These are phyloP conservation scores for Zaprionus davidi DNA, from an alignment of 1,140 invertebrate genomes.

Conservation along the genomic window DNA sequence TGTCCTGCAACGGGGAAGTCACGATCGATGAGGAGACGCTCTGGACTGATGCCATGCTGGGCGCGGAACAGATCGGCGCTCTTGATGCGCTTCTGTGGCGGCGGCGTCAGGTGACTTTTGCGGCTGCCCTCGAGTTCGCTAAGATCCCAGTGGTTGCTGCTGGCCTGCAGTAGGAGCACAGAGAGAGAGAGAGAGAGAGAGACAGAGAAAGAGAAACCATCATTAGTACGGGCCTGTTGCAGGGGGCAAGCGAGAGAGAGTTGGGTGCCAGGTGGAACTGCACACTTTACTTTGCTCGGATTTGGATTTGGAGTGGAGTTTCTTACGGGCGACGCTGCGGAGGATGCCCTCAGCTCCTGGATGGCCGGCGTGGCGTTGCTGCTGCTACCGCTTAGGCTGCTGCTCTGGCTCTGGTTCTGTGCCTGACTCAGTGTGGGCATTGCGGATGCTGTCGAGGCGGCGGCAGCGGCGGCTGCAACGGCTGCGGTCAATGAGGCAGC, in stretches of 20 bases:
- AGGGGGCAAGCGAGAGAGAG: neutral
- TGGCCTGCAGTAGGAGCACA: conserved; percentile 48
- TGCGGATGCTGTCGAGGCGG: conserved; percentile 54
- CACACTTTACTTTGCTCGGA: conserved; percentile 81
- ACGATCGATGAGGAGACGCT: conserved; percentile 70
- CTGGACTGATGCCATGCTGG: conserved; percentile 84
- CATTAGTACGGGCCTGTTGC: conserved; percentile 3
- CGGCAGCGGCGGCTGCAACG: conserved; percentile 67
- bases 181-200: too few species aligned
- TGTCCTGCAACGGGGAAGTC: conserved; percentile 79
- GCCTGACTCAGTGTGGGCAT: conserved; percentile 17
- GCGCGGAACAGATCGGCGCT: conserved; percentile 87
- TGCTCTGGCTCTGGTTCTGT: conserved; percentile 19
- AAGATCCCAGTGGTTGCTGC: conserved; percentile 76
- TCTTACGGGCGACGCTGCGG: conserved; percentile 83
- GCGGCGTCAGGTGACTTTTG: conserved; percentile 84
- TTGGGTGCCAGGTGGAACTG: conserved; percentile 56
- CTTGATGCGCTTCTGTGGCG: conserved; percentile 87
- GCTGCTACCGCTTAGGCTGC: conserved; percentile 11
- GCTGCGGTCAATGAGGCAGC: conserved; percentile 67
- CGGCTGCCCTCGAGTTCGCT: conserved; percentile 68
- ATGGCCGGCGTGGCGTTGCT: conserved; percentile 68
- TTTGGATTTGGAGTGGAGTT: conserved; percentile 68
- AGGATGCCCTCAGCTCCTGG: conserved; percentile 81
- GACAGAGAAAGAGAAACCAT: too few species aligned